Evolutionary conservation across 1,140 invertebrate species (phyloP).

Genomic region (Coptotermes formosanus): DNA sequence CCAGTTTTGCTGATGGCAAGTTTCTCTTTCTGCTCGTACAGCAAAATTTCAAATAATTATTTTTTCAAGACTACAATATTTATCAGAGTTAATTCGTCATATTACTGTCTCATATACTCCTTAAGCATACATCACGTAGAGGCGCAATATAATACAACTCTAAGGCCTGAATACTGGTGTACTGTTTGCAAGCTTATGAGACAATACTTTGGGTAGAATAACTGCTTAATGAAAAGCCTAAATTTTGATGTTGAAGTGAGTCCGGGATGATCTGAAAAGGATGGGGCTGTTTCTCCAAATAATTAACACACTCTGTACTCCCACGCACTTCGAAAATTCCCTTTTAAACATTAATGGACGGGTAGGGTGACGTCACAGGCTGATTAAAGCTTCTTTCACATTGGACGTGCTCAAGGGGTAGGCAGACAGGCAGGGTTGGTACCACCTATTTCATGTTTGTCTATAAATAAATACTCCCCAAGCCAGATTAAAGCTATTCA

Average conservation of each 20-base stretch:
- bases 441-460: constrained; percentile 15
- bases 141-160: neutral
- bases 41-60: no score
- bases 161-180: neutral
- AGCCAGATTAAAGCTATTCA: neutral
- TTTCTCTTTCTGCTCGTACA: no score
- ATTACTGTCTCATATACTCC: no score
- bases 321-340: neutral
- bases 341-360: neutral
- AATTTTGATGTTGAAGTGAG: neutral
- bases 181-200: neutral
- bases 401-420: neutral
- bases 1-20: no score
- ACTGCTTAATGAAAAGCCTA: neutral
- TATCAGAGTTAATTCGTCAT: no score
- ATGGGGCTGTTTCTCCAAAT: neutral
- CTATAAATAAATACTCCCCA: neutral
- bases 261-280: neutral
- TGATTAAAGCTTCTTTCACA: neutral
- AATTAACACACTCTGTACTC: neutral
- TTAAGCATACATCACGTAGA: no score
- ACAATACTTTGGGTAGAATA: neutral
- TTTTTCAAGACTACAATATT: no score
- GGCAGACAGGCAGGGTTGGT: neutral
- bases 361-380: neutral